These are phyloP conservation scores for Musca domestica DNA, from an alignment of 1,140 invertebrate genomes.

Conservation along the genomic window DNA sequence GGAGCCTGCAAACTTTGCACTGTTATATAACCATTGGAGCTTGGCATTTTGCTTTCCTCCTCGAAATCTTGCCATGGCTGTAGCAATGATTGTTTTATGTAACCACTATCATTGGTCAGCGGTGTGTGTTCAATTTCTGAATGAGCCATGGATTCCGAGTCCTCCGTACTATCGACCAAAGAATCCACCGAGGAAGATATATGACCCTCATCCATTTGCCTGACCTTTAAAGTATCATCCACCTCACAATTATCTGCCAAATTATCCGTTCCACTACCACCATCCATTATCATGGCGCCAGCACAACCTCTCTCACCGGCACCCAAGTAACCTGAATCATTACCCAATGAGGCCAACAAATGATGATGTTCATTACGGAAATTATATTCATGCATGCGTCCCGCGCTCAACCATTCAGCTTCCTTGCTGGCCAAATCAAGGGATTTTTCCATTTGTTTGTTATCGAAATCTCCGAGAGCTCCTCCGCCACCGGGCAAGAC, in stretches of 20 bases:
- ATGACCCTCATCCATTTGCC: not conserved
- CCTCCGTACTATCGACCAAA: slow-evolving; percentile 9
- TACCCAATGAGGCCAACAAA: slow-evolving; percentile 10
- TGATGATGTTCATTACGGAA: slow-evolving; percentile 25
- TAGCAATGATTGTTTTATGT: slow-evolving; percentile 14
- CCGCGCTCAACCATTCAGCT: not conserved
- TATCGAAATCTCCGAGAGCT: not conserved
- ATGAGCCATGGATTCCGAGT: not conserved
- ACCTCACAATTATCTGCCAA: not conserved
- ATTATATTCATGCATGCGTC: slow-evolving; percentile 1
- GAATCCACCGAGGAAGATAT: slow-evolving; percentile 10
- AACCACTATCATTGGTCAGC: slow-evolving; percentile 3
- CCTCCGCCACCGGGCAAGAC: not conserved
- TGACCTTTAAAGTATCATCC: not conserved
- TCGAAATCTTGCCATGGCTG: slow-evolving; percentile 1
- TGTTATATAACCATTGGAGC: slow-evolving; percentile 3
- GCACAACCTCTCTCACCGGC: not conserved
- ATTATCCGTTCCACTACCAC: not conserved
- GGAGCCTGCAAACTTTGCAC: not conserved
- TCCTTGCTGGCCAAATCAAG: not conserved
- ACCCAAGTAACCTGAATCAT: slow-evolving; percentile 23
- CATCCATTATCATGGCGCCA: not conserved
- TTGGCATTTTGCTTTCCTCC: not conserved
- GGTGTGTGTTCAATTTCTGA: not conserved
- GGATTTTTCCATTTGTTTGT: not conserved